Percentiles rank a stretch among this genome's conserved stretches.
phyloP scores from a whole-genome alignment of 2,888 invertebrate species.

The Perizoma flavofasciatum region DNA sequence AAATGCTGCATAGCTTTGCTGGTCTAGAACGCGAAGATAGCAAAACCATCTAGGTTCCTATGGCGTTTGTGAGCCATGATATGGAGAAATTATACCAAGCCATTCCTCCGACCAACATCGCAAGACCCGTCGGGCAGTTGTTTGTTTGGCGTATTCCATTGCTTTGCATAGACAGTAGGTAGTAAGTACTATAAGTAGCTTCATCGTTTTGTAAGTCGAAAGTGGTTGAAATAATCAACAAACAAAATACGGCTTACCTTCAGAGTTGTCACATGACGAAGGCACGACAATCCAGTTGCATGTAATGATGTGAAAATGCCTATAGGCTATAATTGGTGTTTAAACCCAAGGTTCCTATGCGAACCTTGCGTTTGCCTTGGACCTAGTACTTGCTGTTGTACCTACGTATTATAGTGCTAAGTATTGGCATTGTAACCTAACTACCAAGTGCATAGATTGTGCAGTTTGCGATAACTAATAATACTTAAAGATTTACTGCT shows the following conservation, averaged over 20 bases:
- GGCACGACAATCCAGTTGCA: conserved; percentile 15
- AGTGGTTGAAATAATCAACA: no score
- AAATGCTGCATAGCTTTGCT: no score
- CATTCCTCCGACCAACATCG: no score
- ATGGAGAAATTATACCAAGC: no score
- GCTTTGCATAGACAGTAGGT: no score
- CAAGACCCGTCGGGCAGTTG: no score
- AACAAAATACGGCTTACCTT: conserved; percentile 13
- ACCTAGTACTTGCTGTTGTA: conserved; percentile 36
- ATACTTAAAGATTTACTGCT: not conserved
- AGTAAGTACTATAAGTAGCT: no score
- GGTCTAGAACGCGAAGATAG: no score
- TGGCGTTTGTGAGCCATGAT: no score
- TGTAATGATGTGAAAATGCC: conserved; percentile 25
- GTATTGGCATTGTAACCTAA: conserved; percentile 22
- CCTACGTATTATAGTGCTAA: conserved; percentile 7
- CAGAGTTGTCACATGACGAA: conserved; percentile 14
- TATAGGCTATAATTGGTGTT: conserved; percentile 29
- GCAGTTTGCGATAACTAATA: not conserved
- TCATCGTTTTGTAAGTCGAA: no score
- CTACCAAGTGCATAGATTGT: not conserved
- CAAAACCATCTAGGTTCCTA: no score
- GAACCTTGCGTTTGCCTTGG: conserved; percentile 52
- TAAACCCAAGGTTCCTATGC: conserved; percentile 33
- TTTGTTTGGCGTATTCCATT: no score